phyloP scores from a whole-genome alignment of 1,140 invertebrate species.

The Heliconius eleuchia region DNA sequence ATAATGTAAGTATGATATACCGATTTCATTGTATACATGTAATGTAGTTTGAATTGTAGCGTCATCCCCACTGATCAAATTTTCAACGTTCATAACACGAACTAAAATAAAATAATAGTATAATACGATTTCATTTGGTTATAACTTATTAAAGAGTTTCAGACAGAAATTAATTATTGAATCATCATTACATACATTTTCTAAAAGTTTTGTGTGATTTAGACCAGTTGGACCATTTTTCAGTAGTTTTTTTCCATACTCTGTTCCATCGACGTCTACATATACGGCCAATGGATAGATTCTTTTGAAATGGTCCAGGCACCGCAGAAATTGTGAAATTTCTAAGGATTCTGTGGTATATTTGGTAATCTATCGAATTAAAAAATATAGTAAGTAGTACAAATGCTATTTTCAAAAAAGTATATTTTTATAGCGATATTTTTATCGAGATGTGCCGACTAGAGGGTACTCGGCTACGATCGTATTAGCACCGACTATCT shows the following conservation, averaged over 20 bases:
- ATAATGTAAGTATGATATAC: conserved; percentile 38
- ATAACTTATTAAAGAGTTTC: too few relatives aligned
- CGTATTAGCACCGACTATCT: too few relatives aligned
- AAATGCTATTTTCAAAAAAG: too few relatives aligned
- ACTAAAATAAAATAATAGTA: conserved; percentile 42
- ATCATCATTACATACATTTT: conserved; percentile 45
- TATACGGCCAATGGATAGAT: conserved; percentile 42
- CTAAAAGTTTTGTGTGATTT: conserved; percentile 44
- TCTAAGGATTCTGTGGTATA: conserved; percentile 8
- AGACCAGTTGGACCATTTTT: conserved; percentile 49
- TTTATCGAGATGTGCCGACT: too few relatives aligned
- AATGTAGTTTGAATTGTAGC: conserved; percentile 55
- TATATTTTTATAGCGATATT: too few relatives aligned
- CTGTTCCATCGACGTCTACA: conserved; percentile 51
- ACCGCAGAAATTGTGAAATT: conserved; percentile 34
- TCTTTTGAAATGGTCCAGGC: conserved; percentile 42
- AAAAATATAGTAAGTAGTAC: neutral
- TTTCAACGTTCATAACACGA: conserved; percentile 46
- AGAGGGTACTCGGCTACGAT: too few relatives aligned
- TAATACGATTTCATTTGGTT: too few relatives aligned
- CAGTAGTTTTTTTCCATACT: conserved; percentile 59
- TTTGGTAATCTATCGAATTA: conserved; percentile 4
- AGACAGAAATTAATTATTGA: too few relatives aligned
- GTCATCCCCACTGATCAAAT: conserved; percentile 50
- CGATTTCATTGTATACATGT: conserved; percentile 52